Evolutionary conservation across 1,140 invertebrate species (phyloP).

Genomic region (Cyrtorhinus lividipennis): DNA sequence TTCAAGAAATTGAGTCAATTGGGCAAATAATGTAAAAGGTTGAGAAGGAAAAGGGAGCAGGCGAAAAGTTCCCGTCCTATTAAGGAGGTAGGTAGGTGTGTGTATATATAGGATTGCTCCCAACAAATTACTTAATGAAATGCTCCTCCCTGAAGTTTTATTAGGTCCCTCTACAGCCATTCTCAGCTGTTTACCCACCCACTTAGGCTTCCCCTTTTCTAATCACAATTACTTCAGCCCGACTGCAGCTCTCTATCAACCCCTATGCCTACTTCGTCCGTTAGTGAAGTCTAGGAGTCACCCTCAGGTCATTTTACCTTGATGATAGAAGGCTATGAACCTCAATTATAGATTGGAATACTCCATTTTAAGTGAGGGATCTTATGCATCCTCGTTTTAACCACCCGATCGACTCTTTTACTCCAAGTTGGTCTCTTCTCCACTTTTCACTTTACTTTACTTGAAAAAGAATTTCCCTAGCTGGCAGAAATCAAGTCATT

Average conservation of each 20-base stretch:
- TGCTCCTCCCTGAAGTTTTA: slow-evolving; percentile 2
- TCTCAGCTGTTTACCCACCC: slow-evolving; percentile 8
- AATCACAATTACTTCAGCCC: not conserved
- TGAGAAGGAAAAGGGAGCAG: not conserved
- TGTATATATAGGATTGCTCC: slow-evolving; percentile 7
- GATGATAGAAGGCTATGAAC: too few relatives aligned
- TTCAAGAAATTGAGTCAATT: slow-evolving; percentile 4
- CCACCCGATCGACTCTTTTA: too few relatives aligned
- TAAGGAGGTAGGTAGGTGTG: not conserved
- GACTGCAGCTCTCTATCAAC: not conserved
- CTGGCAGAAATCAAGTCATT: too few relatives aligned
- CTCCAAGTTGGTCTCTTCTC: too few relatives aligned
- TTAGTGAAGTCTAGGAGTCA: too few relatives aligned
- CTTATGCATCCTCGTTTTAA: too few relatives aligned
- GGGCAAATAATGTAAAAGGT: not conserved
- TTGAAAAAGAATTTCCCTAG: too few relatives aligned
- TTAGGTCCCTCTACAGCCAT: not conserved
- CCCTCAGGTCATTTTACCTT: too few relatives aligned
- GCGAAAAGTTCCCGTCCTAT: not conserved
- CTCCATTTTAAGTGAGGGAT: too few relatives aligned
- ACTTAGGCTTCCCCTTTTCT: not conserved
- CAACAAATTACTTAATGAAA: slow-evolving; percentile 10
- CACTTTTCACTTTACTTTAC: too few relatives aligned
- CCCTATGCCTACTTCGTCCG: slow-evolving; percentile 3
- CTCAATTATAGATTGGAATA: too few relatives aligned